Percentiles rank a stretch among this genome's conserved stretches.
phyloP scores from a whole-genome alignment of 2,113 vertebrate genomes.

The Merops nubicus region DNA sequence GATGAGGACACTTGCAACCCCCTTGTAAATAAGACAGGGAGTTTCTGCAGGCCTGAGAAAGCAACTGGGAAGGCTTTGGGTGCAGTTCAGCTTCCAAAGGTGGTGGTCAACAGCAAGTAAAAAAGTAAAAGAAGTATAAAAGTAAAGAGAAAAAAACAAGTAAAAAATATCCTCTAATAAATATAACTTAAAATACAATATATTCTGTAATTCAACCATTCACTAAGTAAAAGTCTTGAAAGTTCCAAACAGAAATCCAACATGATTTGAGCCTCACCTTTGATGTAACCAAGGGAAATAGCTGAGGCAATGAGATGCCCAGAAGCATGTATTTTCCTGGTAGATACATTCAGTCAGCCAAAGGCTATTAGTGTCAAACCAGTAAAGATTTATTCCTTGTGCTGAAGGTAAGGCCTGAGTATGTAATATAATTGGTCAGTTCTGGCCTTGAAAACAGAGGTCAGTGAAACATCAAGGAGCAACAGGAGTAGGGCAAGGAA shows the following conservation, averaged over 20 bases:
- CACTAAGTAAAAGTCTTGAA: background rate
- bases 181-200: background rate
- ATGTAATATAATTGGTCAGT: background rate
- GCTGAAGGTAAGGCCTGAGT: background rate
- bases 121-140: too few species aligned
- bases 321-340: background rate
- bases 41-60: background rate
- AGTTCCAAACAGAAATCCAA: background rate
- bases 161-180: background rate
- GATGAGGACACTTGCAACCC: background rate
- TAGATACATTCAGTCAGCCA: background rate
- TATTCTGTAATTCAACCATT: background rate
- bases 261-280: background rate
- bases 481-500: background rate
- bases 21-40: background rate
- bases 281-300: background rate
- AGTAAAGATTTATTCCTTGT: background rate
- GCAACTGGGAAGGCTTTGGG: background rate
- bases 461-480: background rate
- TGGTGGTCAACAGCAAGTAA: too few species aligned
- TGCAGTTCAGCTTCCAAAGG: background rate
- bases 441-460: background rate
- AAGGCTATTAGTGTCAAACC: background rate
- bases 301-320: background rate
- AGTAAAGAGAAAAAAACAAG: too few species aligned